A percentile compares a stretch with the other conserved stretches of the same genome.
Evolutionary conservation across 23 tunicate species (phyloP).

Genomic region (Ascidia mentula): DNA sequence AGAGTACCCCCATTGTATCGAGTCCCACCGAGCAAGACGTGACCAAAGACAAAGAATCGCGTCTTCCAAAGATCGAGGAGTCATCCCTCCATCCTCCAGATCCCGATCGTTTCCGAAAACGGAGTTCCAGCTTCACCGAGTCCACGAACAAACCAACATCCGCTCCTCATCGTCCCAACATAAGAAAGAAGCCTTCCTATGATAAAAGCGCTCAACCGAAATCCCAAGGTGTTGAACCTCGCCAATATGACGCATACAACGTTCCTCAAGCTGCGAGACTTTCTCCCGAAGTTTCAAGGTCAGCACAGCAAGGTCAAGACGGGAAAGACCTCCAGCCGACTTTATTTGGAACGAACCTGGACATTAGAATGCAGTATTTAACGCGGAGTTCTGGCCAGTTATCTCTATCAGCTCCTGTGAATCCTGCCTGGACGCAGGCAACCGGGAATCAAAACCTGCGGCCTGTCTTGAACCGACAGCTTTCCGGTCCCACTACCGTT

Average conservation of each 20-base stretch:
- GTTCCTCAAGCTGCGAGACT: constrained; percentile 13
- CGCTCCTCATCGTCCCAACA: not conserved
- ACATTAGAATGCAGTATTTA: constrained; percentile 33
- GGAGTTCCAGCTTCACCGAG: constrained; percentile 80
- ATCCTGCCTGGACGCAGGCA: constrained; percentile 9
- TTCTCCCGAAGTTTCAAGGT: not conserved
- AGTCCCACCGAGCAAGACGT: constrained; percentile 5
- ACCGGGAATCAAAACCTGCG: not conserved
- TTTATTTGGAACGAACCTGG: constrained; percentile 38
- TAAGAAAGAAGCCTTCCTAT: not conserved
- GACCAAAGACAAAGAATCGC: not conserved
- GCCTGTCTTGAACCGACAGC: constrained; percentile 5
- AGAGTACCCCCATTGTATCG: constrained; percentile 44
- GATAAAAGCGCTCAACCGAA: not conserved
- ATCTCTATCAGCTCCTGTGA: not conserved
- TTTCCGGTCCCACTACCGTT: not conserved
- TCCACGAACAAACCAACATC: not conserved
- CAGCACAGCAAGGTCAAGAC: constrained; percentile 19
- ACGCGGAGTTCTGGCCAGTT: constrained; percentile 6
- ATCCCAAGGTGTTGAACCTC: constrained; percentile 1
- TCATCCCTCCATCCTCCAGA: not conserved
- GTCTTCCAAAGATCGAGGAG: constrained; percentile 33
- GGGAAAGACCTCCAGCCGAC: constrained; percentile 41
- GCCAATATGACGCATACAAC: constrained; percentile 10
- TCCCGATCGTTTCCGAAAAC: constrained; percentile 34